These are phyloP conservation scores for Nineta flava DNA, from an alignment of 2,888 invertebrate genomes.

Conservation along the genomic window DNA sequence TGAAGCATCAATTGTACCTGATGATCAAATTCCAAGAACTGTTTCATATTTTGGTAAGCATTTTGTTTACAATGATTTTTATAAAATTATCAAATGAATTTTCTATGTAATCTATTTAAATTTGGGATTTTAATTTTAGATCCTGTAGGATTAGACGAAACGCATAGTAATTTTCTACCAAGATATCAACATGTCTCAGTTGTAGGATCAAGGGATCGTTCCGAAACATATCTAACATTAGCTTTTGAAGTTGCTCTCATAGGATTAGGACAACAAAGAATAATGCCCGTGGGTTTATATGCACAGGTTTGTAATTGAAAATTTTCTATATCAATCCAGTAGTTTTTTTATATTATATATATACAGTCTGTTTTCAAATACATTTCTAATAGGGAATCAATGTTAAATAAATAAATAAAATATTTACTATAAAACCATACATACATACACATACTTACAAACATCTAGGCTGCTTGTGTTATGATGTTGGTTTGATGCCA, in stretches of 20 bases:
- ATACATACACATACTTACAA: too few relatives aligned
- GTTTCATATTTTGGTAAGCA: constrained; percentile 44
- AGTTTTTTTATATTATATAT: not conserved
- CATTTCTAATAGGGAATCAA: too few relatives aligned
- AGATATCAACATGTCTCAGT: constrained; percentile 60
- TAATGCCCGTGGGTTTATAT: constrained; percentile 63
- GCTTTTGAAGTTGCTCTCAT: constrained; percentile 66
- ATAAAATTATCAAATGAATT: constrained; percentile 3
- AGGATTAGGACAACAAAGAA: constrained; percentile 62
- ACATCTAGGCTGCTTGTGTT: too few relatives aligned
- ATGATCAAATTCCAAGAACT: constrained; percentile 44
- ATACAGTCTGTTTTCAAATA: too few relatives aligned
- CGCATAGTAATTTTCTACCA: constrained; percentile 30
- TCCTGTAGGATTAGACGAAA: constrained; percentile 32
- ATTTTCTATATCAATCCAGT: not conserved
- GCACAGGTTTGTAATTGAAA: constrained; percentile 38
- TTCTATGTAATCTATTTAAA: not conserved
- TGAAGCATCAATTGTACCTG: constrained; percentile 59
- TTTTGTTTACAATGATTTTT: too few relatives aligned
- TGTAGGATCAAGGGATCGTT: constrained; percentile 54
- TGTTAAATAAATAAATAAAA: too few relatives aligned
- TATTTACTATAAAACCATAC: too few relatives aligned
- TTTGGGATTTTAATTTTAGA: constrained; percentile 24
- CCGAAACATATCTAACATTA: constrained; percentile 57
- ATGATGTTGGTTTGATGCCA: too few relatives aligned